Evolutionary conservation across 2,113 vertebrate genomes (phyloP), one percentile per base, ranked within the genome.

Genomic region (Nycticorax nycticorax): DNA sequence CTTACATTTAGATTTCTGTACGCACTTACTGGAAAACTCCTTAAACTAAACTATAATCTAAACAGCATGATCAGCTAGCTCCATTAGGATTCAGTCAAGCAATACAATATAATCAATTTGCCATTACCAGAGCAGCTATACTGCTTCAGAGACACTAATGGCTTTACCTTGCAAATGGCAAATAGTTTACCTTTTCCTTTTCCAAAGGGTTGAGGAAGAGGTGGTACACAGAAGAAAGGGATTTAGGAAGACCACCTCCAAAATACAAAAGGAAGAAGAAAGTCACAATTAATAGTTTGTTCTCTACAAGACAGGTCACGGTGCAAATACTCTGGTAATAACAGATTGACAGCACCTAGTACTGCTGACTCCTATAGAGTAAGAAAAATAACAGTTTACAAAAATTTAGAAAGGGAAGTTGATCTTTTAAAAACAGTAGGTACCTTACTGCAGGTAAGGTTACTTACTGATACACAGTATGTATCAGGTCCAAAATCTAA

Each of bases 181-280:
- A 96, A 96, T 73, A 96, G 88, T 95, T 97, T 94, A 95, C 97
- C 91, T 94, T 96, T 96, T 93, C 95, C 80, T 96, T 96, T 96
- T 96, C 96, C 92, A 92, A 94, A 95, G 94, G 47, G 86, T 78
- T 96, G 94, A 95, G 88, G 91, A 96, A 95, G 95, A 96, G 95
- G 95, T 96, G 96, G 92, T 93, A 95, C 88, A 96, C 94, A 97
- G 95, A 96, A 97, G 96, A 92, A 97, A 82, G 86, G 89, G 83
- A 93, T 95, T 96, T 96, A 96, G 95, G 91, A 96, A 96, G 95
- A 97, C 95, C 92, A 96, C 96, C 94, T 95, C 97, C 97, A 97
- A 96, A 96, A 96, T 96, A 96, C 35, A 92, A 95, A 96, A 96
- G 94, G 93, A 92, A 92, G 88, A 95, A 97, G 80, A 94, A 96